These are phyloP conservation scores for Mactromeris polynyma DNA, from an alignment of 2,888 invertebrate species.

Conservation along the genomic window DNA sequence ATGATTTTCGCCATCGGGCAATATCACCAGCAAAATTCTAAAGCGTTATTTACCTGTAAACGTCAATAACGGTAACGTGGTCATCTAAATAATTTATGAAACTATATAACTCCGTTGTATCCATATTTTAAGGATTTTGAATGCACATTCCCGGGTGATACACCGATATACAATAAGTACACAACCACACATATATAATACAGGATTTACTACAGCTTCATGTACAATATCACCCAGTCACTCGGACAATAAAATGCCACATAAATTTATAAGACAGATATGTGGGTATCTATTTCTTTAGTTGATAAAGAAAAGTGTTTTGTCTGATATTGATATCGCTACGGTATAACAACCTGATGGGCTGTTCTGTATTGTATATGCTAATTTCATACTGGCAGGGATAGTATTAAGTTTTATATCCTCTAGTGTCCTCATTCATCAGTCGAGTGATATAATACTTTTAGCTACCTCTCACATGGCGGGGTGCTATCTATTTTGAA, in stretches of 20 bases:
- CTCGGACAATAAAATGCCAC: slow-evolving; percentile 9
- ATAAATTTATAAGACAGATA: slow-evolving; percentile 21
- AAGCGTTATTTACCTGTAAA: slow-evolving; percentile 35
- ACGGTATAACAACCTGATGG: neutral
- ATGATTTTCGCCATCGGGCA: too few species aligned
- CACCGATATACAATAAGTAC: neutral
- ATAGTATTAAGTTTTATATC: neutral
- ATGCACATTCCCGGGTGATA: neutral
- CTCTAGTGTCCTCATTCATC: slow-evolving; percentile 25
- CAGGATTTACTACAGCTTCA: neutral
- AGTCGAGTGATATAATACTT: neutral
- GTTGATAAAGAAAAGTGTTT: slow-evolving; percentile 35
- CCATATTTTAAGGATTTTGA: neutral
- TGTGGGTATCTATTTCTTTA: slow-evolving; percentile 31
- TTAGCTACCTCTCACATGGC: neutral
- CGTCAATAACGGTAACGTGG: slow-evolving; percentile 22
- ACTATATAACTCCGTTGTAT: slow-evolving; percentile 46
- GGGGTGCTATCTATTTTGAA: neutral
- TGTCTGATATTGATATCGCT: slow-evolving; percentile 20
- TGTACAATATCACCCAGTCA: slow-evolving; percentile 18
- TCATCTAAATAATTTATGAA: slow-evolving; percentile 58
- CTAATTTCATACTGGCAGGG: slow-evolving; percentile 27
- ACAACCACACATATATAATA: neutral
- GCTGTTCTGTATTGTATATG: slow-evolving; percentile 20
- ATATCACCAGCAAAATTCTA: too few species aligned